Percentiles rank a stretch among this genome's conserved stretches.
These are phyloP conservation scores for Aplocera efformata DNA, from an alignment of 2,888 invertebrate species.

Conservation along the genomic window DNA sequence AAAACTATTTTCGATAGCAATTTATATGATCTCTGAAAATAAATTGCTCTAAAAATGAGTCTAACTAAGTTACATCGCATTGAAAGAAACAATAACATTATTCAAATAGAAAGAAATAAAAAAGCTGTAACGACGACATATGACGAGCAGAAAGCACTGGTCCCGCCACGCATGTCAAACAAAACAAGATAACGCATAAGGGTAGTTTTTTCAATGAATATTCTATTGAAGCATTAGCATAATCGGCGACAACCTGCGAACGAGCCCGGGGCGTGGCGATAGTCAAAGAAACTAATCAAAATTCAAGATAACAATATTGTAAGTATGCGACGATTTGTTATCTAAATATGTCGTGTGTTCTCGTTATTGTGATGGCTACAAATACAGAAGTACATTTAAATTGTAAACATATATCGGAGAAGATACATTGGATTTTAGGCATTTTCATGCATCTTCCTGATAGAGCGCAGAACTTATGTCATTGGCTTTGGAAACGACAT, in stretches of 20 bases:
- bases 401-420: background rate
- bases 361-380: slow-evolving; percentile 26
- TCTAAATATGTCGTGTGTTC: slow-evolving; percentile 51
- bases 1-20: too few species aligned
- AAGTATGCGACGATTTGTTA: slow-evolving; percentile 33
- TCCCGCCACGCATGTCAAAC: slow-evolving; percentile 33
- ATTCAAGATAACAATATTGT: slow-evolving; percentile 43
- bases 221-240: slow-evolving; percentile 62
- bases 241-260: slow-evolving; percentile 66
- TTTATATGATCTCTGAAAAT: too few species aligned
- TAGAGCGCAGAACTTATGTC: too few species aligned
- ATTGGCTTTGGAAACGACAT: too few species aligned
- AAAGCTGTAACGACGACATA: slow-evolving; percentile 26
- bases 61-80: slow-evolving; percentile 14
- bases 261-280: slow-evolving; percentile 45
- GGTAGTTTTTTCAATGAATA: slow-evolving; percentile 61
- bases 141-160: slow-evolving; percentile 30
- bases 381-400: slow-evolving; percentile 1
- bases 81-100: slow-evolving; percentile 3
- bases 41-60: slow-evolving; percentile 8
- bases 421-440: too few species aligned
- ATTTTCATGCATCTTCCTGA: too few species aligned
- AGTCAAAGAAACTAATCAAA: slow-evolving; percentile 53
- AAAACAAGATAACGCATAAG: slow-evolving; percentile 46
- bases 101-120: slow-evolving; percentile 18